Conservation (phyloP, 2,888 invertebrate genomes). For the Lysandra coridon region DNA sequence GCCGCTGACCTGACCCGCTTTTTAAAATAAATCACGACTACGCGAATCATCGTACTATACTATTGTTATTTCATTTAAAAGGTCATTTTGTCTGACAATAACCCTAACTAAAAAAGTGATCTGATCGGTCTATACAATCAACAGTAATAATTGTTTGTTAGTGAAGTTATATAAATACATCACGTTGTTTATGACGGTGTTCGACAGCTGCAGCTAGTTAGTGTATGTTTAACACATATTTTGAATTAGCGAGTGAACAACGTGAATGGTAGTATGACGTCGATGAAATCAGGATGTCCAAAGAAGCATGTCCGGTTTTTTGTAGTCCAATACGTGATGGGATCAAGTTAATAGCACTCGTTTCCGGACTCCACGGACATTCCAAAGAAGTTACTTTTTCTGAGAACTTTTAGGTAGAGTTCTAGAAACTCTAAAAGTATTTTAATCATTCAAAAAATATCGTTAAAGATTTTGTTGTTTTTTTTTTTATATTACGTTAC, state of each 20-base stretch:
- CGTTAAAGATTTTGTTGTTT: not conserved
- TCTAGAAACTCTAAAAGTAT: not conserved
- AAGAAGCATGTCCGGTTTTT: conserved; percentile 29
- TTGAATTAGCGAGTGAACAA: not conserved
- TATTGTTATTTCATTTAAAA: conserved; percentile 4
- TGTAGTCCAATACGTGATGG: conserved; percentile 30
- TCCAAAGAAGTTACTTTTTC: conserved; percentile 3
- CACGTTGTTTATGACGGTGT: not conserved
- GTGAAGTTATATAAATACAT: not conserved
- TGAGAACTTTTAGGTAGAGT: not conserved
- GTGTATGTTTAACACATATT: conserved; percentile 20
- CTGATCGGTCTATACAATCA: not conserved
- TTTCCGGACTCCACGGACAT: conserved; percentile 11
- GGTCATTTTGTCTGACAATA: not conserved
- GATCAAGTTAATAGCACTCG: not conserved
- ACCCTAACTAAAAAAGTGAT: not conserved
- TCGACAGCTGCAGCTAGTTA: not conserved
- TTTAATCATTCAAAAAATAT: not conserved
- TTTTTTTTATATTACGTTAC: no score
- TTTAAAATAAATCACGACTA: conserved; percentile 53
- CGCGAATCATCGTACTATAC: conserved; percentile 32
- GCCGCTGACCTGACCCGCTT: conserved; percentile 71
- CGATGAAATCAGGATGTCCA: conserved; percentile 28
- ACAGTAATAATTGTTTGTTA: not conserved
- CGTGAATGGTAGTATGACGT: conserved; percentile 16